Conservation (phyloP, 2,113 vertebrate species). For the Mus spicilegus region DNA sequence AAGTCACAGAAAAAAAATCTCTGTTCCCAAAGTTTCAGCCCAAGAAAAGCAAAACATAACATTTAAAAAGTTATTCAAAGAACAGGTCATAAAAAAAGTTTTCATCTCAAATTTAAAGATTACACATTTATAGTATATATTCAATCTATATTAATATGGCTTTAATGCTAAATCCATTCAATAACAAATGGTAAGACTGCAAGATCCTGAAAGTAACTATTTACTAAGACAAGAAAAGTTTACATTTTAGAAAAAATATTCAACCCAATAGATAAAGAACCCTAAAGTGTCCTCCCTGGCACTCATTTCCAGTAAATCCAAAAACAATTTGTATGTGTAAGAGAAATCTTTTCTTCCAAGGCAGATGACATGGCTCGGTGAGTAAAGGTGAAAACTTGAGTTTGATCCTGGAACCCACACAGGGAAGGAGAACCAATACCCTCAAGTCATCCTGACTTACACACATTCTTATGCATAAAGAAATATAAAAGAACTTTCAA, state of each 20-base stretch:
- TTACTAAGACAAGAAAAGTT: conserved; percentile 27
- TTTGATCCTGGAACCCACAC: not conserved
- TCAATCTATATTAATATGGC: not conserved
- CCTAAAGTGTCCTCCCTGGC: not conserved
- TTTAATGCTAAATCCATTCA: conserved; percentile 18
- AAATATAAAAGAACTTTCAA: not conserved
- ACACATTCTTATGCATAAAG: not conserved
- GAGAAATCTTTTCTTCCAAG: not conserved
- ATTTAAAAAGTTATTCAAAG: not conserved
- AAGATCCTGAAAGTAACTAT: conserved; percentile 2
- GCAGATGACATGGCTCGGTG: not conserved
- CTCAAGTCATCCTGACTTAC: not conserved
- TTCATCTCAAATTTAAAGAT: conserved; percentile 47
- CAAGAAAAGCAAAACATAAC: not conserved
- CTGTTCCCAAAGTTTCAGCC: not conserved
- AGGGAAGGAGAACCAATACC: not conserved
- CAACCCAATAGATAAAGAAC: not conserved
- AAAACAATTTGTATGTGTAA: not conserved
- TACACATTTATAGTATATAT: not conserved
- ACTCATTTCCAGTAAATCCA: conserved; percentile 8
- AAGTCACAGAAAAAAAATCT: not conserved
- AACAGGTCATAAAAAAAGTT: not conserved
- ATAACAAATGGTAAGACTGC: not conserved
- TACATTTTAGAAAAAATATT: conserved; percentile 27
- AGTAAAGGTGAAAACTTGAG: not conserved